Base-by-base conservation (phyloP, 2,888 invertebrate genomes). In the Ganaspis brasiliensis region DNA sequence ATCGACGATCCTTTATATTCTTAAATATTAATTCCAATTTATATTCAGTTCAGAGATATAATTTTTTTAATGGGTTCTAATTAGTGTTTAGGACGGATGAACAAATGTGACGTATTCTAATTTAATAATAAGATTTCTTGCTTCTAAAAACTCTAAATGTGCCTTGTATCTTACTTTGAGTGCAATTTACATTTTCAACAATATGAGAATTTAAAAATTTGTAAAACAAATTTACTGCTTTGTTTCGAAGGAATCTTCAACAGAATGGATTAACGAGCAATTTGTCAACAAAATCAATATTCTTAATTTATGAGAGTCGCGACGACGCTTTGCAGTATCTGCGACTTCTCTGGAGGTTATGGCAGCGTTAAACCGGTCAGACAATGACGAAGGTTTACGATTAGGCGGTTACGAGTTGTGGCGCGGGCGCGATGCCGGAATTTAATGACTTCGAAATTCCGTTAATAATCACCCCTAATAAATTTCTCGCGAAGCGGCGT, bases 401-500 rank as follows among this genome's bases (percentile, higher is more conserved):
- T 81, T 78, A 70, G 80, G 74, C 72, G 57, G 74, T 82, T 78
- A 77, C 77, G 63, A 73, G 57, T 73, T 56, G 49, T 31, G 31
- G 31, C 31, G 31, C 31, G 76, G 80, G 75, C 49, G 75, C 61
- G 14, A 10, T 55, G n/a, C 77, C 81, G 76, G 81, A 81, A 86
- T 86, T 85, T 85, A 84, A 86, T 78, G 83, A 81, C 85, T 83
- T 82, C 80, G 82, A 83, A 84, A 85, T 87, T 84, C 81, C 85
- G 85, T 86, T 87, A 88, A 87, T 87, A 86, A 87, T 79, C 78
- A 75, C 74, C 73, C 73, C 10, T 79, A 83, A 87, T 87, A 86
- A 88, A 88, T 87, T 81, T 82, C 63, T 72, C 79, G 75, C 76
- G 72, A 67, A 79, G 71, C 74, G 78, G 72, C 77, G 49, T 80